Base-by-base conservation (phyloP, 2,797 vertebrate genomes). In the Urophycis tenuis region DNA sequence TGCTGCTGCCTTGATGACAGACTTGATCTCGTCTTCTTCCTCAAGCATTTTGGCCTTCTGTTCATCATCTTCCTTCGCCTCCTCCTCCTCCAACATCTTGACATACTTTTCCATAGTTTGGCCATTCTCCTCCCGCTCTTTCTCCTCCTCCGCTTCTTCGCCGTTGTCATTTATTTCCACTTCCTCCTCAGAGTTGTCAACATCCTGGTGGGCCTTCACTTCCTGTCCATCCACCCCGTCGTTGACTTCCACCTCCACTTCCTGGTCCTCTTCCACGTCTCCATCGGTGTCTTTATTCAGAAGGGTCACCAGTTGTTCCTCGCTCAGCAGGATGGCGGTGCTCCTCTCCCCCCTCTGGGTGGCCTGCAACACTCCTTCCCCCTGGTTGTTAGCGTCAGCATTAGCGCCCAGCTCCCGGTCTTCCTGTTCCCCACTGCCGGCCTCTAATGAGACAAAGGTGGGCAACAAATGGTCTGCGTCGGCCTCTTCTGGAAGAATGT, bases 311-410 rank as follows among this genome's bases (percentile, higher is more conserved):
- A 93, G 78, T 75, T 90, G 90, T 49, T 92, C 90, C 30, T 93
- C 90, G 34, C 91, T 93, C 75, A 93, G 33, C 71, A 93, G 85
- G 36, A 93, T 83, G 3, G 92, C 91, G 17, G 82, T 69, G 60
- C 76, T 85, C 79, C 84, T 86, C 17, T 85, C 81, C 8, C 73
- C 85, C 73, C 75, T 79, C 31, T 85, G 80, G 5, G 81, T 29
- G 17, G 36, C 83, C 35, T 85, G 70, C 36, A 74, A 31, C 34
- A 77, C 78, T 39, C 73, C 53, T 3, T 81, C 78, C 1, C 79
- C 78, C 72, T 87, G 10, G 3, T 12, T 9, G 29, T 74, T 74
- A 15, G 36, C 72, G 29, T 82, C 72, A 36, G 67, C 84, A 72
- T 80, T 83, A n/a, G 81, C 76, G 0, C 83, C 90, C 49, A 82